A percentile compares a stretch with the other conserved stretches of the same genome.
Evolutionary conservation across 2,888 invertebrate species (phyloP).

Genomic region (Philaethria dido): DNA sequence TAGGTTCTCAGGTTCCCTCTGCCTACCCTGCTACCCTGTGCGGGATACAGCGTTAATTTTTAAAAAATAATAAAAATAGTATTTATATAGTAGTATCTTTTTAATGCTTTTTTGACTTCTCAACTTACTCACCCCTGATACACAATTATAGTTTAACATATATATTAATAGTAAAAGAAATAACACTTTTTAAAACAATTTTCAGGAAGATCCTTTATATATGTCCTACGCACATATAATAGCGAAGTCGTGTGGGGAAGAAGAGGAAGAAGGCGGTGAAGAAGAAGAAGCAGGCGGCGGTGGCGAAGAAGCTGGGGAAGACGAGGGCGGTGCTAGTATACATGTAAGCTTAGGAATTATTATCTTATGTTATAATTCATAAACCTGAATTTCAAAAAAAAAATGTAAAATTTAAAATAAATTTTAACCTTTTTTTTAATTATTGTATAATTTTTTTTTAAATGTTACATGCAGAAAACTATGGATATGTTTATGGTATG

Average conservation of each 20-base stretch:
- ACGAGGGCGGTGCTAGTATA: conserved; percentile 93
- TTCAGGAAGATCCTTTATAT: conserved; percentile 95
- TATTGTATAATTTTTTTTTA: neutral
- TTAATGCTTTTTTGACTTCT: no score
- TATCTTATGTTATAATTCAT: no score
- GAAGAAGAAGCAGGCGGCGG: conserved; percentile 89
- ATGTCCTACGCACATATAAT: conserved; percentile 99
- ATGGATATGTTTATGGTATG: conserved; percentile 78
- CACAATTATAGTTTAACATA: no score
- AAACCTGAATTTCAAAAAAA: neutral
- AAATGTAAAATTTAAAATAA: neutral
- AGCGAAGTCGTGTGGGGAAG: conserved; percentile 98
- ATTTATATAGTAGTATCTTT: no score
- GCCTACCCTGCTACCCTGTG: no score
- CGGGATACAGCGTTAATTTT: no score
- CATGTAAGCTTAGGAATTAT: conserved; percentile 87
- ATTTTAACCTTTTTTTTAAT: no score
- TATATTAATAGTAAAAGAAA: neutral
- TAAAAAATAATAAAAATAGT: no score
- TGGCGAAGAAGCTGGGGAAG: conserved; percentile 82
- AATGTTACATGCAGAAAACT: conserved; percentile 75
- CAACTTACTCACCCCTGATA: no score
- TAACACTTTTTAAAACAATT: conserved; percentile 9
- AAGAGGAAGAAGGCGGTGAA: conserved; percentile 98
- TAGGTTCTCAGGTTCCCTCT: no score